A percentile compares a stretch with the other conserved stretches of the same genome.
phyloP scores from a whole-genome alignment of 2,797 vertebrate species.

The Trematomus bernacchii region DNA sequence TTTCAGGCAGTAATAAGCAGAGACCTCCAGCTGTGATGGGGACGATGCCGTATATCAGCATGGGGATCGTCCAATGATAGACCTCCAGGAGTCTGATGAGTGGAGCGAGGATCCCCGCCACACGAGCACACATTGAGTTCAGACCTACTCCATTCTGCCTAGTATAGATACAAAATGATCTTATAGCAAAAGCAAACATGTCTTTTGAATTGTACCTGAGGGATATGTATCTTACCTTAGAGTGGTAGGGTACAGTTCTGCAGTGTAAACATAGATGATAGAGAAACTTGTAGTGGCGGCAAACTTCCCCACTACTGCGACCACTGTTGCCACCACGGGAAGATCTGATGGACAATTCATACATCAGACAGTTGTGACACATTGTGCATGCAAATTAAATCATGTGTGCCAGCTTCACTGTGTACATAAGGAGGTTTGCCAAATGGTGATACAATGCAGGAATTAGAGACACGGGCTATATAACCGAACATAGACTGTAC shows the following conservation, averaged over 20 bases:
- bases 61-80: conserved; percentile 84
- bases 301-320: conserved; percentile 90
- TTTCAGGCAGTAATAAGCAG: conserved; percentile 90
- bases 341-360: conserved; percentile 77
- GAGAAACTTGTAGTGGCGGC: conserved; percentile 81
- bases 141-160: conserved; percentile 91
- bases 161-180: neutral
- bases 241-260: conserved; percentile 90
- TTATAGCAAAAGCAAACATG: neutral
- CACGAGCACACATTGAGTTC: conserved; percentile 83
- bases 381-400: neutral
- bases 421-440: too few relatives aligned
- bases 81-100: conserved; percentile 85
- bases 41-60: conserved; percentile 85
- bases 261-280: conserved; percentile 86
- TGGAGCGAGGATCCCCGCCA: conserved; percentile 88
- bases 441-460: too few relatives aligned
- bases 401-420: too few relatives aligned
- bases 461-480: too few relatives aligned
- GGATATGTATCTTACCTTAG: conserved; percentile 83
- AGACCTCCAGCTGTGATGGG: conserved; percentile 79
- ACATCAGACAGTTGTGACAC: neutral
- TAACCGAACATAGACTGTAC: too few relatives aligned
- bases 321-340: conserved; percentile 75
- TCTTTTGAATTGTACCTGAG: neutral